Conservation (phyloP, 2,888 invertebrate species). For the Chrysolina americana region DNA sequence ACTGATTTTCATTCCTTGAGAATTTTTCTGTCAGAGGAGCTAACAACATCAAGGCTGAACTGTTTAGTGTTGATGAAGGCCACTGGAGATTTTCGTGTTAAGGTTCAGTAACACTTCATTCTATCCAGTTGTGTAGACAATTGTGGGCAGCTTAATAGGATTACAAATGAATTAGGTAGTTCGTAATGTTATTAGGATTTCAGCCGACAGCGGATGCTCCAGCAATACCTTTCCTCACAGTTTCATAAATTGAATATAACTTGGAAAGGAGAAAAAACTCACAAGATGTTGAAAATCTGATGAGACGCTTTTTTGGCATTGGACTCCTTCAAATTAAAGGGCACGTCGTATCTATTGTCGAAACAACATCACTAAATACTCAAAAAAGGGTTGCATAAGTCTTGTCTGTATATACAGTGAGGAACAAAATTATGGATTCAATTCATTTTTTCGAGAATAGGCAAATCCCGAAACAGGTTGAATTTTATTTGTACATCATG, state of each 20-base stretch:
- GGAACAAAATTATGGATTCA: too few species aligned
- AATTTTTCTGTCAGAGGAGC: background rate
- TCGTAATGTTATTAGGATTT: constrained; percentile 32
- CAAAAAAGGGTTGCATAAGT: too few species aligned
- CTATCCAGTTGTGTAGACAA: constrained; percentile 38
- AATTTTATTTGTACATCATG: too few species aligned
- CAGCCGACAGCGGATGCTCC: constrained; percentile 26
- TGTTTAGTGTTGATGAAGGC: constrained; percentile 32
- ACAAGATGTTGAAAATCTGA: constrained; percentile 2
- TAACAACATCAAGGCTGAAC: constrained; percentile 11
- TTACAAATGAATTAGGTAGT: constrained; percentile 46
- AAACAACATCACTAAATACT: too few species aligned
- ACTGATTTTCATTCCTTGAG: background rate
- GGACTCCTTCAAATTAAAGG: too few species aligned
- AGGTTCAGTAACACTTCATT: constrained; percentile 44
- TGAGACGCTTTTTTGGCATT: background rate
- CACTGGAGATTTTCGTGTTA: constrained; percentile 47
- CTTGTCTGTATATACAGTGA: too few species aligned
- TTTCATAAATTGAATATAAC: constrained; percentile 12
- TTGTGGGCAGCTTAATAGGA: constrained; percentile 40
- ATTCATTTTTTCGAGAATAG: too few species aligned
- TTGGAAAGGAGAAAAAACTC: background rate
- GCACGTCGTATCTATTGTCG: background rate
- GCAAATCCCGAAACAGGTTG: too few species aligned
- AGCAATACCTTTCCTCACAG: constrained; percentile 17